phyloP scores from a whole-genome alignment of 2,113 vertebrate species.

The Strigops habroptila region DNA sequence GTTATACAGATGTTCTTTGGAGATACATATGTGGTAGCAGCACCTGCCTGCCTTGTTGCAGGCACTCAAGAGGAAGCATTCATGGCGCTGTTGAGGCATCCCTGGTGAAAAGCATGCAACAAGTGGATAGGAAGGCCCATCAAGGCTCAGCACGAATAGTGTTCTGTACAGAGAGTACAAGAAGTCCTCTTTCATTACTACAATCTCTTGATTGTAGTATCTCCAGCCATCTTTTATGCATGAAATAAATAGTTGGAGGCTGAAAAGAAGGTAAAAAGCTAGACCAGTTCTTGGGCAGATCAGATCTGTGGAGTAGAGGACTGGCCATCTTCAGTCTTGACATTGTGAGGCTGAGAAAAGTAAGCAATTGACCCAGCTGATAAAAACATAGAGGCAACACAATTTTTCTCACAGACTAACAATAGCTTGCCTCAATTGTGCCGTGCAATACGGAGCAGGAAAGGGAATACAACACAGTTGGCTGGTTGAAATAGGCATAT shows the following conservation, averaged over 20 bases:
- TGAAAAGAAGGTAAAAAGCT: not conserved
- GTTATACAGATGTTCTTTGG: not conserved
- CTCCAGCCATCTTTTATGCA: not conserved
- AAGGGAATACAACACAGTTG: not conserved
- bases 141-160: not conserved
- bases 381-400: rapidly evolving
- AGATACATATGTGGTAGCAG: not conserved
- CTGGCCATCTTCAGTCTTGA: not conserved
- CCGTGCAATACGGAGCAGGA: not conserved
- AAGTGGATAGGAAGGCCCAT: not conserved
- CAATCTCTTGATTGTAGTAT: not conserved
- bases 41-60: not conserved
- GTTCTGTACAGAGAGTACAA: not conserved
- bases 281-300: not conserved
- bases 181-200: not conserved
- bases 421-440: not conserved
- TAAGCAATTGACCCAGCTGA: not conserved
- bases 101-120: not conserved
- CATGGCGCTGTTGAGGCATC: not conserved
- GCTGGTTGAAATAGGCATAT: not conserved
- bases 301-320: not conserved
- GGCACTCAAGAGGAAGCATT: not conserved
- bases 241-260: not conserved
- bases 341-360: not conserved
- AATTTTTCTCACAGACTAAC: not conserved